phyloP scores from a whole-genome alignment of 1,140 invertebrate genomes.

The Drosophila busckii region DNA sequence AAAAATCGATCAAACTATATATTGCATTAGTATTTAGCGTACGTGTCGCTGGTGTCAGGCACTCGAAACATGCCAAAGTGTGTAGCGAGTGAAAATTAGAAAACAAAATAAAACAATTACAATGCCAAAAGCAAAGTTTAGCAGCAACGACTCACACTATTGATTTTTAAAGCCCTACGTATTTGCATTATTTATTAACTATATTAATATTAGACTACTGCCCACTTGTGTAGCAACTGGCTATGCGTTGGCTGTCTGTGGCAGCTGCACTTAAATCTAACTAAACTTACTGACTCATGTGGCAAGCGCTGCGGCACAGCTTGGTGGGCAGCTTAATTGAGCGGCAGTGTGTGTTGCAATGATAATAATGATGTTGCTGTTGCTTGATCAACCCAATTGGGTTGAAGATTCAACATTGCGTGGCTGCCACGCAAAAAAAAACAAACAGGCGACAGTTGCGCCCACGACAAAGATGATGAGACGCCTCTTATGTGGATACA shows the following conservation, averaged over 20 bases:
- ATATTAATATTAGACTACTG: too few species aligned
- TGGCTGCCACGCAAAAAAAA: slow-evolving; percentile 47
- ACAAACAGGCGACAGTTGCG: slow-evolving; percentile 49
- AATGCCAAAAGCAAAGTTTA: too few species aligned
- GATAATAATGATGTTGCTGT: slow-evolving; percentile 35
- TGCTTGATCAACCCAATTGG: slow-evolving; percentile 64
- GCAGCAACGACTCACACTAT: too few species aligned
- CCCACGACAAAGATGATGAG: slow-evolving; percentile 43
- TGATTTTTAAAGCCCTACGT: too few species aligned
- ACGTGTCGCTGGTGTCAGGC: too few species aligned
- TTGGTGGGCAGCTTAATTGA: slow-evolving; percentile 72
- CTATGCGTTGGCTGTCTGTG: slow-evolving; percentile 29
- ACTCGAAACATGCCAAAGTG: too few species aligned
- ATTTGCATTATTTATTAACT: too few species aligned
- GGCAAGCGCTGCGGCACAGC: slow-evolving; percentile 35
- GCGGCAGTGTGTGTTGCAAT: slow-evolving; percentile 48
- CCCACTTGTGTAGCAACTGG: too few species aligned
- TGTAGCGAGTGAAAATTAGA: too few species aligned
- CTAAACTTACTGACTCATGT: slow-evolving; percentile 26
- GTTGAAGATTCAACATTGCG: slow-evolving; percentile 62
- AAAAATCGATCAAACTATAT: too few species aligned
- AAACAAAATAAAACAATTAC: too few species aligned
- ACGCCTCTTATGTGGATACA: slow-evolving; percentile 17
- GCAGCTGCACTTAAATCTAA: slow-evolving; percentile 41
- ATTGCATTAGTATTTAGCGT: too few species aligned